Percentiles rank a stretch among this genome's conserved stretches.
Conservation (phyloP, 2,797 vertebrate genomes). For the Sebastes matsubarae region DNA sequence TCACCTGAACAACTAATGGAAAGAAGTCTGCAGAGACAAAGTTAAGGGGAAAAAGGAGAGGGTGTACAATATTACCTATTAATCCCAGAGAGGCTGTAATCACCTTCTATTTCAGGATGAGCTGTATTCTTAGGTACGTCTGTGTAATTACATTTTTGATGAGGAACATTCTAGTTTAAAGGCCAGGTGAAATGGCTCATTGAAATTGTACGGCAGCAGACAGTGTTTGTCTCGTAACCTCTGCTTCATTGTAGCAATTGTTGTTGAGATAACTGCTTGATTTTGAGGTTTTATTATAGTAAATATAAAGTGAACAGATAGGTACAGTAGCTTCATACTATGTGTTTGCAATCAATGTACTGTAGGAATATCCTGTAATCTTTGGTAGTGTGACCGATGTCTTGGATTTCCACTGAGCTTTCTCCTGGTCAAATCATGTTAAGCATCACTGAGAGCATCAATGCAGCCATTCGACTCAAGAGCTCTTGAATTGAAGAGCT, state of each 20-base stretch:
- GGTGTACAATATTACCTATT: conserved; percentile 28
- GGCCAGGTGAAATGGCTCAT: conserved; percentile 22
- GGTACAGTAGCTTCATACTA: not conserved
- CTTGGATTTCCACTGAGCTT: not conserved
- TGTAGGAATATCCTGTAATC: not conserved
- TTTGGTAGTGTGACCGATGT: not conserved
- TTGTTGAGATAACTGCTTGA: not conserved
- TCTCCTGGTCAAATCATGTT: not conserved
- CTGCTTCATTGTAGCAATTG: not conserved
- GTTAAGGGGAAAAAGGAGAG: not conserved
- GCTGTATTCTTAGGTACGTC: conserved; percentile 32
- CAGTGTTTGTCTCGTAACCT: not conserved
- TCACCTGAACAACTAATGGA: conserved; percentile 26
- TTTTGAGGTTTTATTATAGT: not conserved
- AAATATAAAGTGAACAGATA: not conserved
- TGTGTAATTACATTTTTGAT: conserved; percentile 52
- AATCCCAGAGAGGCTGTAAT: conserved; percentile 37
- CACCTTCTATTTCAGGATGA: conserved; percentile 51
- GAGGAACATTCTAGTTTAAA: conserved; percentile 34
- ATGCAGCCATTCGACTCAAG: not conserved
- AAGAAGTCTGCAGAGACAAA: conserved; percentile 4
- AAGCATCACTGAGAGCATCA: not conserved
- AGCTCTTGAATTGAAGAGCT: not conserved
- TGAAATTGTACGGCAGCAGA: conserved; percentile 6
- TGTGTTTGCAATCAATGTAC: not conserved